phyloP scores from a whole-genome alignment of 2,797 vertebrate genomes.

The Monodelphis domestica region DNA sequence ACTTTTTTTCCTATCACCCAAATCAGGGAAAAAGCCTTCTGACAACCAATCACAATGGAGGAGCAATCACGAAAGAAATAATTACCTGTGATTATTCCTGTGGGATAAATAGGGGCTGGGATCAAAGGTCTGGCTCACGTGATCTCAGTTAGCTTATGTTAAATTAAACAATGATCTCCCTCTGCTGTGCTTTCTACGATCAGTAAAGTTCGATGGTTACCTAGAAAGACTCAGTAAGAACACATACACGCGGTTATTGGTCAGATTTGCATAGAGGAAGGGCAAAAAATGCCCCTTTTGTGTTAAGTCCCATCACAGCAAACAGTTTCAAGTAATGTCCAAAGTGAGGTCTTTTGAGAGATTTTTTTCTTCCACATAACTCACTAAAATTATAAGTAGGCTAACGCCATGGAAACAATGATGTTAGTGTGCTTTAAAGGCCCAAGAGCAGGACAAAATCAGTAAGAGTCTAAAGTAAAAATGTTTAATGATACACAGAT shows the following conservation, averaged over 20 bases:
- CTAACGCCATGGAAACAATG: neutral
- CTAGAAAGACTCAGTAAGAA: conserved; percentile 55
- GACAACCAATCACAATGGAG: conserved; percentile 12
- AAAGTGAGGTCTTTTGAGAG: conserved; percentile 54
- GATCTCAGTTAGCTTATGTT: too few species aligned
- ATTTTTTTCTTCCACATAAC: conserved; percentile 7
- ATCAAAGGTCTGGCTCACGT: conserved; percentile 32
- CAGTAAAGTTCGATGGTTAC: conserved; percentile 49
- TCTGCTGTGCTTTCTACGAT: conserved; percentile 37
- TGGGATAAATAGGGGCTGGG: conserved; percentile 43
- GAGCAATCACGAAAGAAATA: conserved; percentile 24
- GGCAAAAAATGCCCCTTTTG: conserved; percentile 42
- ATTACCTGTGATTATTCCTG: conserved; percentile 15
- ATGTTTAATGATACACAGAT: neutral
- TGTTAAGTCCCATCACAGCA: conserved; percentile 42
- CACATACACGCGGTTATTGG: conserved; percentile 36
- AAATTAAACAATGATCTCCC: conserved; percentile 60
- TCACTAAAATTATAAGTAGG: conserved; percentile 50
- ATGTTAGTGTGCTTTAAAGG: conserved; percentile 40
- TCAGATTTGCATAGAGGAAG: conserved; percentile 58
- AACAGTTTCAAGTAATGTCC: conserved; percentile 22
- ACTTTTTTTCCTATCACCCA: neutral
- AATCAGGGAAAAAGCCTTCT: conserved; percentile 19
- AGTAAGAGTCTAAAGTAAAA: conserved; percentile 8
- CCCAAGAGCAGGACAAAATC: conserved; percentile 14